phyloP scores from a whole-genome alignment of 2,888 invertebrate species.

The Polydrusus tereticollis region DNA sequence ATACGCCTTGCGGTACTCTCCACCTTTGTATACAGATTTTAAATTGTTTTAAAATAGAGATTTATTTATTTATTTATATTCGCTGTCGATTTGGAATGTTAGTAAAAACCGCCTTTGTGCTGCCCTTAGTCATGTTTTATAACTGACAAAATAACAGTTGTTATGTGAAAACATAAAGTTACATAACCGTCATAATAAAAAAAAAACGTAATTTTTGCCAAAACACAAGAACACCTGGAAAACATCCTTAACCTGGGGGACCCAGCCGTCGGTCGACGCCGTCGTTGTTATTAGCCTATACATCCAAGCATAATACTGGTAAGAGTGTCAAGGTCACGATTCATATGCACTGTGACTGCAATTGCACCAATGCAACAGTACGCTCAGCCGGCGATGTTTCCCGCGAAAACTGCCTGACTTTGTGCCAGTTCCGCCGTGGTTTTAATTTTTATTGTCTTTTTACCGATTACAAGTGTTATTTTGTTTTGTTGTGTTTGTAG shows the following conservation, averaged over 20 bases:
- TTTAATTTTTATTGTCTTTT: constrained; percentile 38
- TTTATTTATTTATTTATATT: too few species aligned
- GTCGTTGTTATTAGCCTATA: constrained; percentile 30
- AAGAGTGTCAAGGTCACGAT: constrained; percentile 67
- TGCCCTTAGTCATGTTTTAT: too few species aligned
- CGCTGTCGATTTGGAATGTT: too few species aligned
- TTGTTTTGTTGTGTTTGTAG: not conserved
- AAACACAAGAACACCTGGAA: constrained; percentile 23
- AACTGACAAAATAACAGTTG: too few species aligned
- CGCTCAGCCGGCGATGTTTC: constrained; percentile 55
- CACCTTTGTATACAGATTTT: too few species aligned
- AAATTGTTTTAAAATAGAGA: too few species aligned
- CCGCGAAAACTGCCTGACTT: constrained; percentile 53
- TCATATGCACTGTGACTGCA: constrained; percentile 64
- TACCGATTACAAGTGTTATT: not conserved
- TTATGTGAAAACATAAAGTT: too few species aligned
- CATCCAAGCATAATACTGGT: constrained; percentile 50
- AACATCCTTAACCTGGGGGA: constrained; percentile 32
- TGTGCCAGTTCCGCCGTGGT: constrained; percentile 34
- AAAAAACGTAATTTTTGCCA: not conserved
- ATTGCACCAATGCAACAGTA: constrained; percentile 65
- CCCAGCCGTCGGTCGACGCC: constrained; percentile 19
- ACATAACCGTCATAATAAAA: not conserved
- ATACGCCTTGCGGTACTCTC: too few species aligned
- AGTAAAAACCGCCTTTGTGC: too few species aligned